phyloP scores from a whole-genome alignment of 2,888 invertebrate genomes.

The Drosophila flavopinicola region DNA sequence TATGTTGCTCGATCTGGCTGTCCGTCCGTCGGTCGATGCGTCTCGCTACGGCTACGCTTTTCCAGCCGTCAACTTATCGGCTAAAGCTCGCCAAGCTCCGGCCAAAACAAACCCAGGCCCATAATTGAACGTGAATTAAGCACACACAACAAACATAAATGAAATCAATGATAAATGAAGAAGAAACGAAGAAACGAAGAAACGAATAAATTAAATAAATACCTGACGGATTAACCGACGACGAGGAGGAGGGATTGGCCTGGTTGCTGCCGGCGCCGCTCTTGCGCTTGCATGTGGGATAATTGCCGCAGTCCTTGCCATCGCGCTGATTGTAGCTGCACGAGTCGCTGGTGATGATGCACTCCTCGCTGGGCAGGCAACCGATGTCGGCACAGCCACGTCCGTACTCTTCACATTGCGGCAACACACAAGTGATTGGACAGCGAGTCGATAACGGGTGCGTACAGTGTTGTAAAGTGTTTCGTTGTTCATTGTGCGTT shows the following conservation, averaged over 20 bases:
- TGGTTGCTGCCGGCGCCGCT: slow-evolving; percentile 60
- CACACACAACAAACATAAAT: slow-evolving; percentile 8
- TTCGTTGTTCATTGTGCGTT: too few relatives aligned
- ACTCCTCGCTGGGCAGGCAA: slow-evolving; percentile 89
- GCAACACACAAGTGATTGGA: neutral
- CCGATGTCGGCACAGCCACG: slow-evolving; percentile 91
- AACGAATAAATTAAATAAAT: slow-evolving; percentile 71
- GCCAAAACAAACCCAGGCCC: slow-evolving; percentile 2
- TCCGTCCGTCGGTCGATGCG: neutral
- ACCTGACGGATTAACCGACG: slow-evolving; percentile 83
- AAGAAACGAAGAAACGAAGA: slow-evolving; percentile 32
- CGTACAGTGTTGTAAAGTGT: slow-evolving; percentile 32
- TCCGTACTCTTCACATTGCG: slow-evolving; percentile 91
- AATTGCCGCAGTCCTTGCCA: slow-evolving; percentile 87
- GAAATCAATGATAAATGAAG: slow-evolving; percentile 14
- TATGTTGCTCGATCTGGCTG: neutral
- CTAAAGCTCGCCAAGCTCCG: slow-evolving; percentile 9
- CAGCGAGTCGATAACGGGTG: too few relatives aligned
- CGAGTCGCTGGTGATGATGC: slow-evolving; percentile 88
- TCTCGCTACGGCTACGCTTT: neutral
- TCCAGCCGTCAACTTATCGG: slow-evolving; percentile 8
- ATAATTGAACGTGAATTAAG: slow-evolving; percentile 9
- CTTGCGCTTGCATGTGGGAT: slow-evolving; percentile 88
- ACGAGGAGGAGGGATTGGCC: slow-evolving; percentile 69
- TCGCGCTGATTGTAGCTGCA: slow-evolving; percentile 87